Base-by-base conservation (phyloP, 1,140 invertebrate species). In the Frieseomelitta varia region DNA sequence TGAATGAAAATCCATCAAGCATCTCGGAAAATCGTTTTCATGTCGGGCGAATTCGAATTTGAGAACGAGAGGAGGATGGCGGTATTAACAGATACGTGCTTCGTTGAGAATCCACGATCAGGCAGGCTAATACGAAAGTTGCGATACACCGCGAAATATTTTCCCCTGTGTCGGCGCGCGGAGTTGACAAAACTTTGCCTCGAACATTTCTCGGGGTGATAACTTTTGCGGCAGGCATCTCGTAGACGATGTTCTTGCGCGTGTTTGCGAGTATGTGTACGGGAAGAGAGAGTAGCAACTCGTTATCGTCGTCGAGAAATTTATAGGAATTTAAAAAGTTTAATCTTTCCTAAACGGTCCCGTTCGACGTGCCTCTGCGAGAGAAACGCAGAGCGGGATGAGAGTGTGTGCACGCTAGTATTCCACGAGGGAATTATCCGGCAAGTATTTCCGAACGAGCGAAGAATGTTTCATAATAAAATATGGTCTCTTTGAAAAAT, bases 261-360 rank as follows among this genome's bases (percentile, higher is more conserved):
- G 27, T 15, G 4, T 39, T 24, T 14, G 4, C 2, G 47, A 65
- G 77, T 3, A 0, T 15, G 30, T 17, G 12, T 10, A 19, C n/a
- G 8, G 21, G 17, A n/a, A 24, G 1, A 21, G 17, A 24, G 30
- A 34, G 12, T 34, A 71, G 53, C 61, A 27, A 47, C 72, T 81
- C 72, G 72, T 81, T 76, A 81, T 81, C 72, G 72, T 53, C 56
- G 21, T 12, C 30, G 47, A 74, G 47, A 65, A 81, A 81, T 81
- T 81, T 75, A 76, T 76, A 39, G 72, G 72, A 81, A 67, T 81
- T 81, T 81, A 76, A 81, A 81, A 81, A 81, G 80, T 76, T 81
- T 67, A 75, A 81, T 81, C 72, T 76, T 55, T 81, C 19, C 21
- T 21, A 67, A 81, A 81, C 61, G 80, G 65, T 65, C 24, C 30